A percentile compares a stretch with the other conserved stretches of the same genome.
Conservation (phyloP, 37 sponge, comb jelly and placozoan genomes). For the Hormiphora californensis region DNA sequence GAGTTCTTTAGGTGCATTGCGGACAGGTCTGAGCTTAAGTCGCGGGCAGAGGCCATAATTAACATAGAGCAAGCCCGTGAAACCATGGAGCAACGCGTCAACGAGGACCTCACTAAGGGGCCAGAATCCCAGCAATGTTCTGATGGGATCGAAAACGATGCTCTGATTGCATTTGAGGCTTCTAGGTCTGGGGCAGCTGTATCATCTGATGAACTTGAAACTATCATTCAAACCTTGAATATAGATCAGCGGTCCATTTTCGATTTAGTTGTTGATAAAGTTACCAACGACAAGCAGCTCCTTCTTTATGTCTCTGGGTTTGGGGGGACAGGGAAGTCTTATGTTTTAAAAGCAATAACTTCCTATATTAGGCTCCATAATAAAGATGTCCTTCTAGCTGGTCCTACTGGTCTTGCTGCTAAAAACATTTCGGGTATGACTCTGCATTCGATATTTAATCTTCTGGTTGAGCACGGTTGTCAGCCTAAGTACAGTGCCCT, state of each 20-base stretch:
- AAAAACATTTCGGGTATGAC: slow-evolving; percentile 58
- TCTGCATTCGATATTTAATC: slow-evolving; percentile 54
- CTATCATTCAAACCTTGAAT: background rate
- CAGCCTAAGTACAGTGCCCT: slow-evolving; percentile 63
- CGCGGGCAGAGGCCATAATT: background rate
- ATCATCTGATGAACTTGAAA: background rate
- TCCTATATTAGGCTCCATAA: background rate
- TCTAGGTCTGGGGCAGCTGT: background rate
- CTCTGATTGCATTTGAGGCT: background rate
- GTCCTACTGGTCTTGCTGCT: slow-evolving; percentile 61
- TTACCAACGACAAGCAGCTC: background rate
- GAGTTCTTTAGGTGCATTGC: background rate
- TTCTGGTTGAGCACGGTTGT: slow-evolving; percentile 61
- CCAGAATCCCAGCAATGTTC: background rate
- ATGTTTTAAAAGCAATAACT: slow-evolving; percentile 49
- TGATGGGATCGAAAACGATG: background rate
- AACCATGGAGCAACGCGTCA: background rate
- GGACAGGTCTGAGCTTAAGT: background rate
- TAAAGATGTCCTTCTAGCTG: slow-evolving; percentile 13
- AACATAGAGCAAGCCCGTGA: background rate
- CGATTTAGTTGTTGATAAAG: background rate
- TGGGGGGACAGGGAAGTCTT: slow-evolving; percentile 63
- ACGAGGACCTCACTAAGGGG: background rate
- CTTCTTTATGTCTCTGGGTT: slow-evolving; percentile 54
- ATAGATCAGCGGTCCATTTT: background rate